Conservation (phyloP, 2,113 vertebrate species). For the Brachionichthys hirsutus region DNA sequence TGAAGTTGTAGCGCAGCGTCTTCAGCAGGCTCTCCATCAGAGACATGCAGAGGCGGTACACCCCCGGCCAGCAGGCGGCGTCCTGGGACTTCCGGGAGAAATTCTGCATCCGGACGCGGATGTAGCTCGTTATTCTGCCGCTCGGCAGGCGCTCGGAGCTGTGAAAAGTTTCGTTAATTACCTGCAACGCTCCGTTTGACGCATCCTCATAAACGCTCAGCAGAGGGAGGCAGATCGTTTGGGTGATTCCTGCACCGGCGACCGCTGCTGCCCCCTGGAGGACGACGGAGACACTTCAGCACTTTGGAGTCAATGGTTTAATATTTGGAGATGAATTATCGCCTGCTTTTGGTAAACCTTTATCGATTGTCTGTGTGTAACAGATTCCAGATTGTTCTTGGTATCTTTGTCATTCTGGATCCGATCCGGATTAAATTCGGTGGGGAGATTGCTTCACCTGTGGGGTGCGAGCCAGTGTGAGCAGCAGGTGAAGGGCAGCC, state of each 20-base stretch:
- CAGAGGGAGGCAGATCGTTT: slow-evolving; percentile 93
- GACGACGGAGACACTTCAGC: not conserved
- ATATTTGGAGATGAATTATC: no score
- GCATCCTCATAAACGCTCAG: slow-evolving; percentile 92
- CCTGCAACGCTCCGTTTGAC: slow-evolving; percentile 85
- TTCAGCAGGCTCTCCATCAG: slow-evolving; percentile 95
- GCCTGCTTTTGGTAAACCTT: no score
- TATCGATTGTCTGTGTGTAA: no score
- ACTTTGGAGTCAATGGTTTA: not conserved
- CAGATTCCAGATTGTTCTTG: no score
- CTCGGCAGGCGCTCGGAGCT: no score
- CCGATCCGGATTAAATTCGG: no score
- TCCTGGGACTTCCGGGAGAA: slow-evolving; percentile 89
- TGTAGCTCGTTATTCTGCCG: no score
- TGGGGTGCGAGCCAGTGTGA: slow-evolving; percentile 90
- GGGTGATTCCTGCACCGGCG: slow-evolving; percentile 90
- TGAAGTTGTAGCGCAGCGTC: slow-evolving; percentile 94
- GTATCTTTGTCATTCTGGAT: no score
- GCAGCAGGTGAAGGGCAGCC: slow-evolving; percentile 89
- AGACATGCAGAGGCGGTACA: slow-evolving; percentile 93
- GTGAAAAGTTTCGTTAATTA: no score
- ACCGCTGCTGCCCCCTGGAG: slow-evolving; percentile 89
- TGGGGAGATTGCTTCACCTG: slow-evolving; percentile 77
- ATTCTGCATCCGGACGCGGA: slow-evolving; percentile 50
- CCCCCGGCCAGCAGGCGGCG: slow-evolving; percentile 90